Conservation (phyloP, 2,113 vertebrate species). For the Alaudala cheleensis region DNA sequence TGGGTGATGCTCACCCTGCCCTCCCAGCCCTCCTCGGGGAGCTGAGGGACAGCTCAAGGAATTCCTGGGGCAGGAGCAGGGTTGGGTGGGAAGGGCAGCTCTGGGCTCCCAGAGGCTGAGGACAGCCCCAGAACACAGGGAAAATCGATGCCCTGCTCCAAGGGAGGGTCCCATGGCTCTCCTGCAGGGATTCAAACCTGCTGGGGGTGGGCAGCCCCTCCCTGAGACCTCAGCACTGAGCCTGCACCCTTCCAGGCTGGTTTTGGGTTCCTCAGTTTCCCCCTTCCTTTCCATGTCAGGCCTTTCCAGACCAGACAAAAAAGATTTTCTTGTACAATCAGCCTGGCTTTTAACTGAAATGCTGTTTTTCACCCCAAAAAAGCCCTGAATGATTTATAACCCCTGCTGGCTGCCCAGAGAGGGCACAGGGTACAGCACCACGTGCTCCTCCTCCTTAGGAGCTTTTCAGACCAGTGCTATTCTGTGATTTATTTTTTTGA, state of each 20-base stretch:
- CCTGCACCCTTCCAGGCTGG: rapidly evolving
- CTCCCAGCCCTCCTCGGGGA: not conserved
- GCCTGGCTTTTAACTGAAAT: not conserved
- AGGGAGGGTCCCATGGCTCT: rapidly evolving
- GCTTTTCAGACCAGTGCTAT: not conserved
- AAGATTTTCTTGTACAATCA: not conserved
- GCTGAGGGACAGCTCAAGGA: not conserved
- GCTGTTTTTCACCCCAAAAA: not conserved
- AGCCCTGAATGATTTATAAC: not conserved
- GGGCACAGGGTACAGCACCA: not conserved
- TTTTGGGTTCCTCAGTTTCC: not conserved
- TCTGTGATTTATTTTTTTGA: not conserved
- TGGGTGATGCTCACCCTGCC: not conserved
- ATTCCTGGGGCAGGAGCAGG: not conserved
- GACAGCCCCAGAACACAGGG: rapidly evolving
- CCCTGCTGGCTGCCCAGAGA: not conserved
- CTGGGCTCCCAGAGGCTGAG: not conserved
- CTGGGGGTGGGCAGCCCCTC: not conserved
- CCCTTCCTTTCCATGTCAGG: not conserved
- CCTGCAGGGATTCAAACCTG: rapidly evolving
- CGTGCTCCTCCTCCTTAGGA: not conserved
- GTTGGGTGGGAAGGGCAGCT: not conserved
- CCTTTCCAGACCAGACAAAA: not conserved
- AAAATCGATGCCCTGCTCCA: not conserved
- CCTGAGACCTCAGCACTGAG: not conserved